Evolutionary conservation across 2,797 vertebrate species (phyloP), one percentile per base, ranked within the genome.

Genomic region (Takifugu rubripes): DNA sequence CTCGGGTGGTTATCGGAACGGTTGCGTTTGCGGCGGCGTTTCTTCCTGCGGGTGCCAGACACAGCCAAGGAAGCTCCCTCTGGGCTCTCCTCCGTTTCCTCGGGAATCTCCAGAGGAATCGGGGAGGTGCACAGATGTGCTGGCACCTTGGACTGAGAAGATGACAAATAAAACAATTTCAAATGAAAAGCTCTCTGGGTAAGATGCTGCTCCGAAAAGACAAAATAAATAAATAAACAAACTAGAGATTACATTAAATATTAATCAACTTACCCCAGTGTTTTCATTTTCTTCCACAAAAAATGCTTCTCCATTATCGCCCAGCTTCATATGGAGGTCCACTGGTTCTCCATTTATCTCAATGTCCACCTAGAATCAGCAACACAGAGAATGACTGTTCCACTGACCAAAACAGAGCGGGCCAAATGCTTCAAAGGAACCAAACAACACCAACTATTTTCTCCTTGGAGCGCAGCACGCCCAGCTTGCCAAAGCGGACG

Each of bases 251-350:
- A 2, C 1, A 17, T 5, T 3, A 6, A 43, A n/a, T 17, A 12
- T 33, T 4, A 2, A 5, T 11, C 15, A 10, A 33, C 60, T 57
- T 55, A 91, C 92, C 89, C 87, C 78, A 55, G 80, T 72, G 49
- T 88, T 91, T 50, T 94, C 92, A 3, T 84, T 84, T 81, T 97
- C 91, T 71, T 95, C 91, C 31, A 98, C 91, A 10, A 99, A 99
- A 84, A 99, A 99, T 25, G 96, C 96, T 68, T 98, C 96, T 62
- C 96, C 96, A 3, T 94, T 96, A 77, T 98, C 93, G 12, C 96
- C 96, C 45, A 99, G 87, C 79, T 95, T 96, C 97, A 99, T 99
- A 49, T 94, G 95, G 77, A 99, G 86, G 69, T 94, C 91, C 27
- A 97, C 94, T 0, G 93, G 85, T 63, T 98, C 91, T 5, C 96